These are phyloP conservation scores for Neodiprion lecontei DNA, from an alignment of 1,140 invertebrate species.

Conservation along the genomic window DNA sequence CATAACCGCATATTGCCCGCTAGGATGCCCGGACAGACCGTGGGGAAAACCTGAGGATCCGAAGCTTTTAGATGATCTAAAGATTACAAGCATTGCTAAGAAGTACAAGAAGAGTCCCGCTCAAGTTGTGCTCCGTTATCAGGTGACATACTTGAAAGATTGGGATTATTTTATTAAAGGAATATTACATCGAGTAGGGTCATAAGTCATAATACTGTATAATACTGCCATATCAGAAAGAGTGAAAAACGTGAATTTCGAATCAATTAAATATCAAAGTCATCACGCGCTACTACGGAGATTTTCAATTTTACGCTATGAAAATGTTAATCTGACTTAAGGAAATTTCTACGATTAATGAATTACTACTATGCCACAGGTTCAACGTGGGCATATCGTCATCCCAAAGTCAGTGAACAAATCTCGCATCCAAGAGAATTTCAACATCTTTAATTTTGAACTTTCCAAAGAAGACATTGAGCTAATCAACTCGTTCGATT, in stretches of 20 bases:
- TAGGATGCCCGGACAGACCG: slow-evolving; percentile 65
- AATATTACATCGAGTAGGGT: too few species aligned
- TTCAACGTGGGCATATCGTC: neutral
- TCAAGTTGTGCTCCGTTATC: slow-evolving; percentile 64
- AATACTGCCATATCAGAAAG: neutral
- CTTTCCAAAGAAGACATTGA: slow-evolving; percentile 68
- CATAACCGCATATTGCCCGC: slow-evolving; percentile 79
- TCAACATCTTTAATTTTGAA: slow-evolving; percentile 80
- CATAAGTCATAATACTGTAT: neutral
- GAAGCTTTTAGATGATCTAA: slow-evolving; percentile 70
- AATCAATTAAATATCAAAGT: too few species aligned
- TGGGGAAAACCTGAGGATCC: slow-evolving; percentile 72
- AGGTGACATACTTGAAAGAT: slow-evolving; percentile 18
- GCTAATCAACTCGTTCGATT: slow-evolving; percentile 66
- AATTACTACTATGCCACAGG: neutral
- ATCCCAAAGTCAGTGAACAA: slow-evolving; percentile 81
- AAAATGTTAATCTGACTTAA: too few species aligned
- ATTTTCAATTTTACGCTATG: too few species aligned
- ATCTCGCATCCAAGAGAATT: slow-evolving; percentile 77
- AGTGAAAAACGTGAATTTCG: too few species aligned
- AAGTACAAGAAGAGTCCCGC: slow-evolving; percentile 71
- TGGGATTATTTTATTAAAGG: neutral
- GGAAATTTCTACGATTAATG: neutral
- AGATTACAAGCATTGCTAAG: slow-evolving; percentile 65
- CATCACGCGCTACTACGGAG: too few species aligned